These are phyloP conservation scores for Candidula unifasciata DNA, from an alignment of 2,888 invertebrate genomes.

Conservation along the genomic window DNA sequence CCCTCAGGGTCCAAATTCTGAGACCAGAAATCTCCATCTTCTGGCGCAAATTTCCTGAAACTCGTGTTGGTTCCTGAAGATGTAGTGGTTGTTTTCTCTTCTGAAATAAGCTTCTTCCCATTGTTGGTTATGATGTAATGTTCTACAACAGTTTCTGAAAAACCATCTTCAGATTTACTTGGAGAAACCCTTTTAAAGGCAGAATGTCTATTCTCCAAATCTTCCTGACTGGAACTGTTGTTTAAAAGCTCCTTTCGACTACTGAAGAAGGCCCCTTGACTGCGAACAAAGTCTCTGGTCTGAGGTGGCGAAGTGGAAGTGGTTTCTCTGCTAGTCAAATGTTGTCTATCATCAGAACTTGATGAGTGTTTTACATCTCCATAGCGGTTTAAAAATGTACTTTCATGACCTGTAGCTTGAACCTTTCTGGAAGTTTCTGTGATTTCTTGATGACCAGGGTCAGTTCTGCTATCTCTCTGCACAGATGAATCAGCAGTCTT, in stretches of 20 bases:
- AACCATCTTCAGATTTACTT: constrained; percentile 16
- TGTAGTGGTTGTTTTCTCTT: constrained; percentile 41
- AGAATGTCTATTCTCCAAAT: constrained; percentile 27
- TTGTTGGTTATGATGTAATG: constrained; percentile 41
- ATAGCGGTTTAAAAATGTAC: constrained; percentile 19
- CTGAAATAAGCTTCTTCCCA: constrained; percentile 39
- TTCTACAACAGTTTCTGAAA: constrained; percentile 37
- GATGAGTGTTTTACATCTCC: neutral
- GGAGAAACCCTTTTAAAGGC: constrained; percentile 23
- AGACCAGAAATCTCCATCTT: neutral
- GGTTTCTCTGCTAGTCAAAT: constrained; percentile 27
- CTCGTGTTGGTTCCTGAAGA: constrained; percentile 19
- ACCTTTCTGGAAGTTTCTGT: constrained; percentile 11
- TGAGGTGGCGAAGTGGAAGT: constrained; percentile 17
- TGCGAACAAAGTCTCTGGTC: neutral
- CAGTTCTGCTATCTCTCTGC: constrained; percentile 1
- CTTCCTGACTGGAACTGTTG: constrained; percentile 22
- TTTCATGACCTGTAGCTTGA: constrained; percentile 32
- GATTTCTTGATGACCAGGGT: constrained; percentile 20
- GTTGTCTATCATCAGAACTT: constrained; percentile 1
- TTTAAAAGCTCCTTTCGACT: constrained; percentile 13
- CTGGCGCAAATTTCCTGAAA: neutral
- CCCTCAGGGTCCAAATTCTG: neutral
- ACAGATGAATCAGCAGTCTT: constrained; percentile 22
- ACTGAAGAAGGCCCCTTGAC: neutral